These are phyloP conservation scores for Helicoverpa armigera DNA, from an alignment of 1,140 invertebrate genomes.

Conservation along the genomic window DNA sequence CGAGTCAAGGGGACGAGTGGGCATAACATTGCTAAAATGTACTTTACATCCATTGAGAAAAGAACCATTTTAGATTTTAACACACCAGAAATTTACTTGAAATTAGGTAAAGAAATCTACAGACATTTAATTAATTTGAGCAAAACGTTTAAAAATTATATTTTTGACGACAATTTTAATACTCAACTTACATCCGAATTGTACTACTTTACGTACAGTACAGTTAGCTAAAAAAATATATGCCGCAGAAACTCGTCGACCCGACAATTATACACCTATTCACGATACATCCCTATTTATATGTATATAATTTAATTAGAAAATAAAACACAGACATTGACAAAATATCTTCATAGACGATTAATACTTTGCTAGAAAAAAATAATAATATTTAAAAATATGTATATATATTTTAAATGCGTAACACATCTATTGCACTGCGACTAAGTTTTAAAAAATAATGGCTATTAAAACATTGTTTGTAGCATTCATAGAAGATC, in stretches of 20 bases:
- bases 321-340: constrained; percentile 52
- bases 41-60: constrained; percentile 1
- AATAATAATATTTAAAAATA: constrained; percentile 47
- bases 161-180: constrained; percentile 2
- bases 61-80: constrained; percentile 1
- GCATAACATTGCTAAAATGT: constrained; percentile 23
- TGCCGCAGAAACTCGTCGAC: constrained; percentile 24
- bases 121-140: constrained; percentile 6
- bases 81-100: neutral
- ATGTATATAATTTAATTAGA: constrained; percentile 59
- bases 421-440: constrained; percentile 52
- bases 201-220: constrained; percentile 1
- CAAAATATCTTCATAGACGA: constrained; percentile 52
- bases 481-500: neutral
- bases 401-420: constrained; percentile 48
- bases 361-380: constrained; percentile 46
- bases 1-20: constrained; percentile 35
- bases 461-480: constrained; percentile 32
- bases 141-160: constrained; percentile 12
- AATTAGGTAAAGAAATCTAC: neutral
- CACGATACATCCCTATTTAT: constrained; percentile 54
- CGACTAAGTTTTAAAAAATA: constrained; percentile 26
- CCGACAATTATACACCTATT: constrained; percentile 44
- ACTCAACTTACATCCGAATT: constrained; percentile 21
- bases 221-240: constrained; percentile 33